These are phyloP conservation scores for Myotis planiceps DNA, from an alignment of 2,797 vertebrate species.

Conservation along the genomic window DNA sequence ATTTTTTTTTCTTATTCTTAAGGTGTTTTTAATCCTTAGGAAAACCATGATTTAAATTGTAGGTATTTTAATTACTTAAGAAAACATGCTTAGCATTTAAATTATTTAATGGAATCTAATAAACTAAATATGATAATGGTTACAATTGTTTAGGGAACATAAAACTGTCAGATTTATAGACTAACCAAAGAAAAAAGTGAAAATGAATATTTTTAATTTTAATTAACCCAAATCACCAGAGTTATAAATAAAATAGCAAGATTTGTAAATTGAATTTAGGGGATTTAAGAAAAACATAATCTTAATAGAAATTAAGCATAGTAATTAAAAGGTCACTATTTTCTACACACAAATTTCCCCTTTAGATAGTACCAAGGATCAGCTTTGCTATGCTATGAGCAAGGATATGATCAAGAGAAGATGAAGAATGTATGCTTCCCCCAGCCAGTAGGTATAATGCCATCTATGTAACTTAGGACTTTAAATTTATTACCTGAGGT, in stretches of 20 bases:
- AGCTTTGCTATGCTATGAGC: background rate
- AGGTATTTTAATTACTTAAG: conserved; percentile 23
- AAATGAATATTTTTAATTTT: background rate
- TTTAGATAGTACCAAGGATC: background rate
- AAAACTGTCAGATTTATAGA: background rate
- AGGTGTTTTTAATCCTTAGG: background rate
- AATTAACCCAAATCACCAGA: background rate
- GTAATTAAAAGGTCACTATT: background rate
- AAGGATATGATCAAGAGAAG: background rate
- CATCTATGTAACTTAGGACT: background rate
- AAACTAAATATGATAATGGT: conserved; percentile 21
- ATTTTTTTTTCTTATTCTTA: background rate
- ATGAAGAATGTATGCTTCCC: background rate
- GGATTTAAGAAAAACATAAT: background rate
- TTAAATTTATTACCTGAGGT: background rate
- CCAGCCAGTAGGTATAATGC: background rate
- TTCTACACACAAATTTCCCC: background rate
- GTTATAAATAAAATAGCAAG: conserved; percentile 20
- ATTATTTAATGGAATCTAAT: conserved; percentile 9
- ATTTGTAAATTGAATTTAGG: background rate
- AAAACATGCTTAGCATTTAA: conserved; percentile 11
- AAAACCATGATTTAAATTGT: conserved; percentile 9
- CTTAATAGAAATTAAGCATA: conserved; percentile 11
- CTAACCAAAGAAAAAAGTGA: background rate
- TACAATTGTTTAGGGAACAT: background rate